Percentiles rank a stretch among this genome's conserved stretches.
These are phyloP conservation scores for Ashinkailepas kermadecensis DNA, from an alignment of 2,888 invertebrate species.

Conservation along the genomic window DNA sequence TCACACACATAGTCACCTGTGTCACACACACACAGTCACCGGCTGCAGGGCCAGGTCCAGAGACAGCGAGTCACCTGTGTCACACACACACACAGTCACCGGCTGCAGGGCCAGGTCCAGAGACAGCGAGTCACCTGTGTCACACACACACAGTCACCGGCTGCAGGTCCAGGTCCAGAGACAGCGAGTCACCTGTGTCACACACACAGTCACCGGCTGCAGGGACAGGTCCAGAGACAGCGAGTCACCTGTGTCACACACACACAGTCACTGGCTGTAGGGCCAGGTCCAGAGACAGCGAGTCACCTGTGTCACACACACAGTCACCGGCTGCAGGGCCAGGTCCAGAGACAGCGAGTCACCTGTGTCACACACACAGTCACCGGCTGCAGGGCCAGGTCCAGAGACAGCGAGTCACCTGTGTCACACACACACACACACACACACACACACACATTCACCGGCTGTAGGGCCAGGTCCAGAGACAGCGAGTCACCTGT, in stretches of 20 bases:
- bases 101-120: constrained; percentile 83
- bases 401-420: constrained; percentile 77
- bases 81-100: neutral
- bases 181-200: constrained; percentile 65
- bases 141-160: constrained; percentile 45
- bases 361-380: neutral
- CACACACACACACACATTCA: too few relatives aligned
- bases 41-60: neutral
- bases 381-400: constrained; percentile 81
- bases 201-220: constrained; percentile 60
- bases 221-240: constrained; percentile 79
- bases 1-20: neutral
- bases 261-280: constrained; percentile 56
- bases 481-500: too few relatives aligned
- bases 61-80: too few relatives aligned
- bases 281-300: constrained; percentile 80
- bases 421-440: constrained; percentile 38
- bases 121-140: constrained; percentile 72
- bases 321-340: too few relatives aligned
- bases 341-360: too few relatives aligned
- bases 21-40: neutral
- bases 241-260: constrained; percentile 56
- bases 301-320: constrained; percentile 53
- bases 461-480: too few relatives aligned
- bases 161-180: constrained; percentile 79